phyloP scores from a whole-genome alignment of 92 coral and sea anemone species.

The Porites lobata region DNA sequence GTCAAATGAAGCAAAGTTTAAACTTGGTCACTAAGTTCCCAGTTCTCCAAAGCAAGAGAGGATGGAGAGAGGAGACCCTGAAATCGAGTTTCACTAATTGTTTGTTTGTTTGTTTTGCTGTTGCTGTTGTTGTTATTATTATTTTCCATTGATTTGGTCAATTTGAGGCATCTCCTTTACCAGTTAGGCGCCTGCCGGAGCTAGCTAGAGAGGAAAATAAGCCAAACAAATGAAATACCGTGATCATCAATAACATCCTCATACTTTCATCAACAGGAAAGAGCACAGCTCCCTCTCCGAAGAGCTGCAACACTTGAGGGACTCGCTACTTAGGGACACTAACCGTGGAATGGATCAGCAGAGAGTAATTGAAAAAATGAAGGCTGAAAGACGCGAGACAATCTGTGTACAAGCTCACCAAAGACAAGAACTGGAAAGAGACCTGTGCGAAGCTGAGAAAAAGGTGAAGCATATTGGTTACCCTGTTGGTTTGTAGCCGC shows the following conservation, averaged over 20 bases:
- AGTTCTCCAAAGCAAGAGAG: too few relatives aligned
- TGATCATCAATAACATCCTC: background rate
- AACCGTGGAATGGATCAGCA: slow-evolving; percentile 79
- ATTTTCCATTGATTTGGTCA: too few relatives aligned
- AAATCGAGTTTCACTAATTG: too few relatives aligned
- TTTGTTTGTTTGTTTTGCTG: too few relatives aligned
- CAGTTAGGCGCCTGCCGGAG: too few relatives aligned
- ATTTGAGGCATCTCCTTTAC: too few relatives aligned
- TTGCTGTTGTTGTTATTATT: too few relatives aligned
- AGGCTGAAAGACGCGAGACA: slow-evolving; percentile 74
- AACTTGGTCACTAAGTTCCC: too few relatives aligned
- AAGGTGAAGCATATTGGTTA: slow-evolving; percentile 40
- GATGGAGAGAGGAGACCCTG: too few relatives aligned
- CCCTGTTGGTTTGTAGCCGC: background rate
- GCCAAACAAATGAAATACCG: too few relatives aligned
- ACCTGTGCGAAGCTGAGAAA: slow-evolving; percentile 54
- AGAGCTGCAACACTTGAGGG: slow-evolving; percentile 62
- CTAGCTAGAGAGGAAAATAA: too few relatives aligned
- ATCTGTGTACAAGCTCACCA: slow-evolving; percentile 73
- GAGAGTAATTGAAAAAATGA: slow-evolving; percentile 77
- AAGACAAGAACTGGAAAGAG: slow-evolving; percentile 74
- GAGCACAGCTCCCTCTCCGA: slow-evolving; percentile 48
- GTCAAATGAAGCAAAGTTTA: too few relatives aligned
- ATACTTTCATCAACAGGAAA: slow-evolving; percentile 22
- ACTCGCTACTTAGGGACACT: slow-evolving; percentile 68